Base-by-base conservation (phyloP, 2,888 invertebrate species). In the Petrolisthes cinctipes region DNA sequence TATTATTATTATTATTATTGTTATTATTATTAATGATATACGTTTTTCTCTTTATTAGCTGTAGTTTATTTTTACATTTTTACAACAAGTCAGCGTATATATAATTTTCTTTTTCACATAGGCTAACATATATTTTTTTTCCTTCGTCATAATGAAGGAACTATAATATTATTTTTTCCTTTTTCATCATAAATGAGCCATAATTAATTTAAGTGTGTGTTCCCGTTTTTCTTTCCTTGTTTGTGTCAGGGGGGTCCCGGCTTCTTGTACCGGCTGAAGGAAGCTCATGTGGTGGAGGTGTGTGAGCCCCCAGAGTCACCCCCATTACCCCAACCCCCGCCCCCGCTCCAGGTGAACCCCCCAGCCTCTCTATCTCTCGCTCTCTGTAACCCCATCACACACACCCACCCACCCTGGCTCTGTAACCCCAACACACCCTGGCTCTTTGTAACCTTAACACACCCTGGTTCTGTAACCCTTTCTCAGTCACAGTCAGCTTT, bases 261-360 rank as follows among this genome's bases (percentile, higher is more conserved):
- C 37, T 57, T 82, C 66, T 37, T 53, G 66, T 66, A 23, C 51
- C 81, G 66, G 61, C 76, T 86, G 61, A 37, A 53, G 78, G 76
- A 82, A 68, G 86, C 86, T 23, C 86, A 76, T 54, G 86, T 86
- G 61, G 82, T 86, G 82, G 86, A 86, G 82, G 86, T 86, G 78
- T 86, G 86, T 82, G 86, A 82, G 82, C 86, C 86, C 51, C 82
- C 86, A 54, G 86, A 82, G 66, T 86, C 86, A 17, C 84, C 84
- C 78, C 78, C 84, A 37, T 71, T 61, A 23, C 86, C 86, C 75
- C 86, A 81, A 66, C 86, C 66, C 66, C 82, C 86, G 23, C 76
- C 86, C 71, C 78, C 82, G 53, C 54, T 56, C 73, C 76, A 86
- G 86, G 86, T 86, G 86, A 86, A 78, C 66, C 51, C 51, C 51